phyloP scores from a whole-genome alignment of 2,113 vertebrate genomes.

The Chaetodon trifascialis region DNA sequence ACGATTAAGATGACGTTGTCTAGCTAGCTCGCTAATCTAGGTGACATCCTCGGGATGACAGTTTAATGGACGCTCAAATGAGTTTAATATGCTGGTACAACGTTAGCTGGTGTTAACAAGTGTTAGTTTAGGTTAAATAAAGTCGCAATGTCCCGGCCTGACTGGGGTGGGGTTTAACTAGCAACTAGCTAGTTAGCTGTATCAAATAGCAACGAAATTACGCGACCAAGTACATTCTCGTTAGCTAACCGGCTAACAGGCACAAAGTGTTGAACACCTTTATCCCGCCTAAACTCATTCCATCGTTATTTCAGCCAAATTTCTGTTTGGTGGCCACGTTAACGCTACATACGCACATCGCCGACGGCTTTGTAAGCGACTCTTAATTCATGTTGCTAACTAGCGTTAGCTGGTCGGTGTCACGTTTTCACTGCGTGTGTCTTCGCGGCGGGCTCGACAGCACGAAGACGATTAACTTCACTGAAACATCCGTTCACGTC shows the following conservation, averaged over 20 bases:
- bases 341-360: rapidly evolving
- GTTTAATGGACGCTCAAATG: rapidly evolving
- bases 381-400: slow-evolving; percentile 37
- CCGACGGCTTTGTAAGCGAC: neutral
- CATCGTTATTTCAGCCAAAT: neutral
- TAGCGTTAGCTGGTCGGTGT: slow-evolving; percentile 70
- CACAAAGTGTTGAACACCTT: neutral
- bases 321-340: too few species aligned
- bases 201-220: slow-evolving; percentile 1
- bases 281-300: neutral
- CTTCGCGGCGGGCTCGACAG: slow-evolving; percentile 46
- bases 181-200: slow-evolving; percentile 30
- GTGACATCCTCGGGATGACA: neutral
- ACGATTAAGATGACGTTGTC: neutral
- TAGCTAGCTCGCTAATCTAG: neutral
- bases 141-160: slow-evolving; percentile 20
- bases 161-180: slow-evolving; percentile 65
- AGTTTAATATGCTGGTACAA: rapidly evolving
- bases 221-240: too few species aligned
- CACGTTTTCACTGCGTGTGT: slow-evolving; percentile 77
- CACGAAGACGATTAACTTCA: neutral
- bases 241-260: neutral
- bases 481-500: neutral
- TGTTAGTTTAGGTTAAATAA: neutral
- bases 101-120: rapidly evolving